Evolutionary conservation across 2,888 invertebrate species (phyloP).

Genomic region (Heliconius charithonia): DNA sequence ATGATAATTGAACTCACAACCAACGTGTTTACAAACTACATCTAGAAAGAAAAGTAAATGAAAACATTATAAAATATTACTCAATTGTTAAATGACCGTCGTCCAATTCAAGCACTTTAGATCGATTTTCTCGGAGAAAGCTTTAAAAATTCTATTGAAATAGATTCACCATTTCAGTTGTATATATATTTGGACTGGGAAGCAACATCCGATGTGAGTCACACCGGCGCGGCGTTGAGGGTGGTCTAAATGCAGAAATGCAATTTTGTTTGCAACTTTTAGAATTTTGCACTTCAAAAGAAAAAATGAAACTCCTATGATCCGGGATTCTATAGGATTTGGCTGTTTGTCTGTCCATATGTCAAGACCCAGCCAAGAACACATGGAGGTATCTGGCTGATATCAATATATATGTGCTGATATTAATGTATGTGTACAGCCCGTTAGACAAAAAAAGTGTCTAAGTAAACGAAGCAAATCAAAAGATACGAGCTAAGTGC

Average conservation of each 20-base stretch:
- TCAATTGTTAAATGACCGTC: not conserved
- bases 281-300: no score
- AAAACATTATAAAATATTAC: not conserved
- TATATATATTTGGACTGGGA: not conserved
- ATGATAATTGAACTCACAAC: not conserved
- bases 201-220: slow-evolving; percentile 6
- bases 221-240: not conserved
- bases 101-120: not conserved
- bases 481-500: no score
- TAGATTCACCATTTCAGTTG: not conserved
- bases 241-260: not conserved
- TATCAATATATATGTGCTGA: no score
- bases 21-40: not conserved
- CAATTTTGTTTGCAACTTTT: no score
- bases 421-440: no score
- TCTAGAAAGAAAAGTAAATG: not conserved
- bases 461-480: no score
- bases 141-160: slow-evolving; percentile 7
- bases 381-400: not conserved
- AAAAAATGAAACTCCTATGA: no score
- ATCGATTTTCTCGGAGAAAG: not conserved
- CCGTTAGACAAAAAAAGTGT: no score
- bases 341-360: not conserved
- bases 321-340: not conserved
- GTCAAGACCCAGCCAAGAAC: not conserved